Conservation (phyloP, 2,797 vertebrate genomes). For the Loriculus beryllinus region DNA sequence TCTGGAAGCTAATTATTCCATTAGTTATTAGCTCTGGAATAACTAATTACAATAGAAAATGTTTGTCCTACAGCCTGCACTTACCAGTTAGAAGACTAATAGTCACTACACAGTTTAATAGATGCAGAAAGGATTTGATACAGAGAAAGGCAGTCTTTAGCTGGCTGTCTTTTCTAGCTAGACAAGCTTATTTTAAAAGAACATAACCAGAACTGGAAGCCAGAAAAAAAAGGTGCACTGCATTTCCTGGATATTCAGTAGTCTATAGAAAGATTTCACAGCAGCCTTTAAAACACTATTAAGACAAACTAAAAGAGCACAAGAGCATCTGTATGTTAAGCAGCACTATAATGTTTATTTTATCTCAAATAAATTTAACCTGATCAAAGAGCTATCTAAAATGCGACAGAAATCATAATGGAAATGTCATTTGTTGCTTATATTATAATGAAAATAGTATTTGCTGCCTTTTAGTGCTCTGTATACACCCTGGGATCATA, state of each 20-base stretch:
- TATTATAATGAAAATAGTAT: background rate
- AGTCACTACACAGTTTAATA: background rate
- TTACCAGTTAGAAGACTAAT: background rate
- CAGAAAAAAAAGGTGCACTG: background rate
- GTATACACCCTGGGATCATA: background rate
- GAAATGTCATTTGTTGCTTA: background rate
- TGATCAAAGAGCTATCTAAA: background rate
- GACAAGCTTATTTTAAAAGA: background rate
- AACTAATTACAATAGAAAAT: background rate
- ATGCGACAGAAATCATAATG: background rate
- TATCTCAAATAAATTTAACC: background rate
- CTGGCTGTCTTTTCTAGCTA: background rate
- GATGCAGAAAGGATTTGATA: rapidly evolving
- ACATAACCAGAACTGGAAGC: background rate
- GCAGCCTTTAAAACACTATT: background rate
- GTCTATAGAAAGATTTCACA: background rate
- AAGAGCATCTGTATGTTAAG: background rate
- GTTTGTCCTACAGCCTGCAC: background rate
- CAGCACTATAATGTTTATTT: background rate
- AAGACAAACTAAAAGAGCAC: background rate
- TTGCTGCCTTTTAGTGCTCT: background rate
- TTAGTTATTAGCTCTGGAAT: background rate
- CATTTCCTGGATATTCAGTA: background rate
- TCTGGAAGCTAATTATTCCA: background rate
- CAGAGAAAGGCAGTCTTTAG: background rate